Evolutionary conservation across 2,113 vertebrate species (phyloP).

Genomic region (Saguinus imperator): DNA sequence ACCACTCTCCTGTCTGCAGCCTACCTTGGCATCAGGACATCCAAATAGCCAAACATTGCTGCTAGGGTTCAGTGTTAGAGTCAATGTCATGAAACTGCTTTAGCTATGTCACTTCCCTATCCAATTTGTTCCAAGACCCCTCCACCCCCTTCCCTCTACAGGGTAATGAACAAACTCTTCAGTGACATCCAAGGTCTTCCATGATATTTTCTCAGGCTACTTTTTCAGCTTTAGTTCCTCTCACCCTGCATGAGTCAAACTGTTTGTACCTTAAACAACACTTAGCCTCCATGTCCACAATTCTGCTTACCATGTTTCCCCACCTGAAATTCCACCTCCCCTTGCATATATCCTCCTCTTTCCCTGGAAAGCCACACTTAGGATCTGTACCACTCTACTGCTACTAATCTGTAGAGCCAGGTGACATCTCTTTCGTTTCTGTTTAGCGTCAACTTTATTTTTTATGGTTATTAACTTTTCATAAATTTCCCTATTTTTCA

Average conservation of each 20-base stretch:
- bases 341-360: not conserved
- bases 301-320: not conserved
- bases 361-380: not conserved
- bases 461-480: conserved; percentile 55
- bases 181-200: not conserved
- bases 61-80: not conserved
- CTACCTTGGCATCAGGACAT: not conserved
- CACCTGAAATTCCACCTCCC: not conserved
- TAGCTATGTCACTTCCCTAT: not conserved
- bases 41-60: not conserved
- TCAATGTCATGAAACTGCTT: not conserved
- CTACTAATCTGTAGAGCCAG: not conserved
- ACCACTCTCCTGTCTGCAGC: not conserved
- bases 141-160: rapidly evolving
- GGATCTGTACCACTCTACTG: not conserved
- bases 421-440: not conserved
- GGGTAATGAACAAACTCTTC: not conserved
- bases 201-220: not conserved
- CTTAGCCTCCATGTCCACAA: not conserved
- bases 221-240: not conserved
- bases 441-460: conserved; percentile 18
- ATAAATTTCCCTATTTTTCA: conserved; percentile 47
- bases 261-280: not conserved
- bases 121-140: not conserved
- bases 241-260: not conserved